Percentiles rank a stretch among this genome's conserved stretches.
These are phyloP conservation scores for Brachyrhaphis roseni DNA, from an alignment of 2,797 vertebrate species.

Conservation along the genomic window DNA sequence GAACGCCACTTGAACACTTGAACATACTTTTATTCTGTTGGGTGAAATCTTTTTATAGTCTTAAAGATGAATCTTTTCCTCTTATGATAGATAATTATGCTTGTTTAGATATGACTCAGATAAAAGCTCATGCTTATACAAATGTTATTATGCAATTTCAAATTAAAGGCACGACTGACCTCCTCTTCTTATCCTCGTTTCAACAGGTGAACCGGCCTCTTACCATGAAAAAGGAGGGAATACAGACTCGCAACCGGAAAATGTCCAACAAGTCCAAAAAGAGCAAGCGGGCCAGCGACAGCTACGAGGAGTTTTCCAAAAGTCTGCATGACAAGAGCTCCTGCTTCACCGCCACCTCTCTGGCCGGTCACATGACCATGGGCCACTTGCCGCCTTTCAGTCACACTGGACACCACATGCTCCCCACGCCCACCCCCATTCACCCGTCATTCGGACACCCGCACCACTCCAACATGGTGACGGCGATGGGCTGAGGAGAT, in stretches of 20 bases:
- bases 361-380: conserved; percentile 91
- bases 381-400: conserved; percentile 90
- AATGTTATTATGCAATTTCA: not conserved
- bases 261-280: conserved; percentile 99
- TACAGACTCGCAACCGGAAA: conserved; percentile 97
- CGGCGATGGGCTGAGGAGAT: conserved; percentile 90
- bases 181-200: conserved; percentile 15
- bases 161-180: conserved; percentile 8
- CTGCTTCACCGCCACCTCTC: conserved; percentile 88
- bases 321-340: conserved; percentile 92
- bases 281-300: conserved; percentile 86
- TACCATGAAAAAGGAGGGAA: conserved; percentile 99
- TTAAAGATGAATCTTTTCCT: not conserved
- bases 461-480: conserved; percentile 95
- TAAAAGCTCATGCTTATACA: not conserved
- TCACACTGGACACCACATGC: conserved; percentile 95
- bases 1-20: not conserved
- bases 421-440: conserved; percentile 93
- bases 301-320: conserved; percentile 93
- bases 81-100: not conserved
- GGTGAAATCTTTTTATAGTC: not conserved
- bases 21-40: too few species aligned
- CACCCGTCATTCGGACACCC: conserved; percentile 94
- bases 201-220: conserved; percentile 95
- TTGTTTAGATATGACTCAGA: not conserved